These are phyloP conservation scores for Nannospalax galili DNA, from an alignment of 2,113 vertebrate genomes.

Conservation along the genomic window DNA sequence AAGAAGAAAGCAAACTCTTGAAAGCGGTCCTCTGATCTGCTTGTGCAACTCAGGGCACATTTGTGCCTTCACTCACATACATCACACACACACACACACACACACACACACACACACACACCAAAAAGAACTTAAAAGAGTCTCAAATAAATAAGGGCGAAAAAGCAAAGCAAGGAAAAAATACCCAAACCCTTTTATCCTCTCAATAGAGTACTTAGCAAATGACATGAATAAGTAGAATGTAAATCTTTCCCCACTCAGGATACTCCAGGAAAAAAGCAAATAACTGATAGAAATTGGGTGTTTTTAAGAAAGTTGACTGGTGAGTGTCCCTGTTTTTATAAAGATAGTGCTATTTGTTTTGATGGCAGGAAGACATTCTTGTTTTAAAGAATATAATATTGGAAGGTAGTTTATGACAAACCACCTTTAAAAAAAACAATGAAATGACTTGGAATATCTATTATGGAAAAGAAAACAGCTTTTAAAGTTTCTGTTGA, in stretches of 20 bases:
- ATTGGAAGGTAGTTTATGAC: slow-evolving; percentile 1
- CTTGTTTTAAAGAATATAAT: slow-evolving; percentile 40
- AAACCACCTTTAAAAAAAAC: not conserved
- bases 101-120: too few species aligned
- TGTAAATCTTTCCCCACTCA: slow-evolving; percentile 21
- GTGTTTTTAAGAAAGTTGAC: slow-evolving; percentile 30
- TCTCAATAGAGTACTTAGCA: slow-evolving; percentile 14
- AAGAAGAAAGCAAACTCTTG: too few species aligned
- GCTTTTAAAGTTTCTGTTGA: not conserved
- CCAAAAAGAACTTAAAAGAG: not conserved
- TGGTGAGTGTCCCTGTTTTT: slow-evolving; percentile 7
- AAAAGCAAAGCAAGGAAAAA: not conserved
- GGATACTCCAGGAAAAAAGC: not conserved
- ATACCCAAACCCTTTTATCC: not conserved
- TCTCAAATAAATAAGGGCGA: not conserved
- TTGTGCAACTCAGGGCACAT: too few species aligned
- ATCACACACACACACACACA: too few species aligned
- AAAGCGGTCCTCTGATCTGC: too few species aligned
- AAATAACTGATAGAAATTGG: slow-evolving; percentile 48
- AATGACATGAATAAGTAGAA: slow-evolving; percentile 53
- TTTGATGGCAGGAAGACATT: not conserved
- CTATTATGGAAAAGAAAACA: slow-evolving; percentile 31
- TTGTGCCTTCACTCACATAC: too few species aligned
- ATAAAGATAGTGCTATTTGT: slow-evolving; percentile 41
- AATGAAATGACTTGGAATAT: slow-evolving; percentile 36